phyloP scores from a whole-genome alignment of 2,888 invertebrate species.

The Mimas tiliae region DNA sequence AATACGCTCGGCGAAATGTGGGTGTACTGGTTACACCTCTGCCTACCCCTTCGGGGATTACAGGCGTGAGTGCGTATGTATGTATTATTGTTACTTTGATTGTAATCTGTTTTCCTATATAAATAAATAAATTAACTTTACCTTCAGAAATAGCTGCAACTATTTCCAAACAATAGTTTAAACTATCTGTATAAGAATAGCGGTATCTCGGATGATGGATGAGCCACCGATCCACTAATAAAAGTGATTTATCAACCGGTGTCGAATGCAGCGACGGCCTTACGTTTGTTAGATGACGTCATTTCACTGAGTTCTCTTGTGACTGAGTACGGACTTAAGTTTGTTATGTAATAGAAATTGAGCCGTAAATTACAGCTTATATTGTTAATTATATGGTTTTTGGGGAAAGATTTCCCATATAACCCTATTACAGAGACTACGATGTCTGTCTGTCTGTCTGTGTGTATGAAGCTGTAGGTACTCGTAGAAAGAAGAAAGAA shows the following conservation, averaged over 20 bases:
- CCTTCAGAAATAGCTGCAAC: not conserved
- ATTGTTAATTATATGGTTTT: too few species aligned
- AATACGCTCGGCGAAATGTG: too few species aligned
- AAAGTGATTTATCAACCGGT: constrained; percentile 69
- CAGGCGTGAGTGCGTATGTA: too few species aligned
- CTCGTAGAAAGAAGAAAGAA: too few species aligned
- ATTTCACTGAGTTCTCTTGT: constrained; percentile 10
- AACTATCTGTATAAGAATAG: constrained; percentile 4
- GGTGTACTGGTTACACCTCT: too few species aligned
- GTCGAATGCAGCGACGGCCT: constrained; percentile 55
- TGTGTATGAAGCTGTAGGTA: too few species aligned
- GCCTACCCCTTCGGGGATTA: too few species aligned
- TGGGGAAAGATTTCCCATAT: too few species aligned
- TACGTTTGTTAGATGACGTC: constrained; percentile 33
- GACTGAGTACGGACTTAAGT: not conserved
- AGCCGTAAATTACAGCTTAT: not conserved
- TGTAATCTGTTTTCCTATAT: too few species aligned
- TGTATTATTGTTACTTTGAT: too few species aligned
- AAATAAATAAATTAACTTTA: not conserved
- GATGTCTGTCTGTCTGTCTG: too few species aligned
- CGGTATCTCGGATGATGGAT: constrained; percentile 14
- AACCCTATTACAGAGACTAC: too few species aligned
- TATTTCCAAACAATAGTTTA: constrained; percentile 3
- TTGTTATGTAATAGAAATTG: not conserved
- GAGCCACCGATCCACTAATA: constrained; percentile 56